A percentile compares a stretch with the other conserved stretches of the same genome.
phyloP scores from a whole-genome alignment of 1,140 invertebrate species.

The Sarcophaga bullata region DNA sequence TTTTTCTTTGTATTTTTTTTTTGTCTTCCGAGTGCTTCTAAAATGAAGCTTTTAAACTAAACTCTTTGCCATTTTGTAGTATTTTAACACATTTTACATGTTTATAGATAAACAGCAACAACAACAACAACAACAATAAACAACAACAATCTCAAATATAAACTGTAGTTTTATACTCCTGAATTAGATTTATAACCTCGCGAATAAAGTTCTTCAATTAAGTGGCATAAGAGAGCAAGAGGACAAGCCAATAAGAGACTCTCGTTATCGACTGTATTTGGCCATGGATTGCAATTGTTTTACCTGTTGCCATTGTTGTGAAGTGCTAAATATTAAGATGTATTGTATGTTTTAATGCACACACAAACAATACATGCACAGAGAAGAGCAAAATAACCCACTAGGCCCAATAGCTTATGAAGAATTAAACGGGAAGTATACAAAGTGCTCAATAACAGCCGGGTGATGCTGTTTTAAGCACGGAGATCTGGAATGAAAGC shows the following conservation, averaged over 20 bases:
- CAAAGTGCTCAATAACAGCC: too few species aligned
- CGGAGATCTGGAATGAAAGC: too few species aligned
- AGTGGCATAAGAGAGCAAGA: not conserved
- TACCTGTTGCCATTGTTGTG: not conserved
- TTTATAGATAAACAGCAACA: not conserved
- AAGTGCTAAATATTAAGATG: slow-evolving; percentile 15
- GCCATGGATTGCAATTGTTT: slow-evolving; percentile 3
- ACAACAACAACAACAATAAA: too few species aligned
- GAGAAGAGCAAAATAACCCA: too few species aligned
- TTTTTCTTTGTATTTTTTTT: too few species aligned
- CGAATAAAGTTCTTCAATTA: slow-evolving; percentile 4
- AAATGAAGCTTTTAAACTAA: not conserved
- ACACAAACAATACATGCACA: too few species aligned
- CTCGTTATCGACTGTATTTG: not conserved
- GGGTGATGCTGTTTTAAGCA: too few species aligned
- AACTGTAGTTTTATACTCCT: not conserved
- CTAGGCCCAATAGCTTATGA: too few species aligned
- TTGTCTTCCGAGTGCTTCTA: not conserved
- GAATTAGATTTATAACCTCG: slow-evolving; percentile 9
- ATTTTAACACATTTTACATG: slow-evolving; percentile 6
- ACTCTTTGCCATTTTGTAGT: slow-evolving; percentile 4
- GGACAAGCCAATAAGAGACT: not conserved
- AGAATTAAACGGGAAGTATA: too few species aligned
- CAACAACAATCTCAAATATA: not conserved
- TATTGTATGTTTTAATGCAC: not conserved